These are phyloP conservation scores for Hyperoodon ampullatus DNA, from an alignment of 2,113 vertebrate genomes.

Conservation along the genomic window DNA sequence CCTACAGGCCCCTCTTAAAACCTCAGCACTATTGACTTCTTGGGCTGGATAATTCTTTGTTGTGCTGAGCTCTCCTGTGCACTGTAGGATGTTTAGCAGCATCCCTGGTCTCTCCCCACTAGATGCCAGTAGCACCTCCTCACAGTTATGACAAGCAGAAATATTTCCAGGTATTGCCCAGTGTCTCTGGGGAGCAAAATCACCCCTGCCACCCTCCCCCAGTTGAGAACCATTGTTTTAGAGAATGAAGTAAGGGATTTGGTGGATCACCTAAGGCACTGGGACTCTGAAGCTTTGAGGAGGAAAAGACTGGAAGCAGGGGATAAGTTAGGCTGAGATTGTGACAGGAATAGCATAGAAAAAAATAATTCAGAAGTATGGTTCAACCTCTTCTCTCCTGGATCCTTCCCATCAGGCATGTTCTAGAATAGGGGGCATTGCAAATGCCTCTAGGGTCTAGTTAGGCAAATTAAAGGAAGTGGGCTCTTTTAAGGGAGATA, in stretches of 20 bases:
- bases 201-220: not conserved
- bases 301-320: not conserved
- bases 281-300: not conserved
- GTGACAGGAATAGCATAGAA: not conserved
- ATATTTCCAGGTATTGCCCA: not conserved
- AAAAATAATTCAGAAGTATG: not conserved
- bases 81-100: not conserved
- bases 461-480: not conserved
- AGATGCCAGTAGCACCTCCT: not conserved
- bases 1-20: not conserved
- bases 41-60: not conserved
- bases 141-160: not conserved
- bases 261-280: not conserved
- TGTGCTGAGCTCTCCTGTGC: not conserved
- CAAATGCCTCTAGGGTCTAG: not conserved
- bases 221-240: not conserved
- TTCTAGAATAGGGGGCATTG: not conserved
- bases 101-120: not conserved
- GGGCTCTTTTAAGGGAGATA: not conserved
- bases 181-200: not conserved
- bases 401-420: not conserved
- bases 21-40: not conserved
- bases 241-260: not conserved
- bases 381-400: not conserved
- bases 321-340: not conserved